phyloP scores from a whole-genome alignment of 2,888 invertebrate genomes.

The Listrodromus nycthemerus region DNA sequence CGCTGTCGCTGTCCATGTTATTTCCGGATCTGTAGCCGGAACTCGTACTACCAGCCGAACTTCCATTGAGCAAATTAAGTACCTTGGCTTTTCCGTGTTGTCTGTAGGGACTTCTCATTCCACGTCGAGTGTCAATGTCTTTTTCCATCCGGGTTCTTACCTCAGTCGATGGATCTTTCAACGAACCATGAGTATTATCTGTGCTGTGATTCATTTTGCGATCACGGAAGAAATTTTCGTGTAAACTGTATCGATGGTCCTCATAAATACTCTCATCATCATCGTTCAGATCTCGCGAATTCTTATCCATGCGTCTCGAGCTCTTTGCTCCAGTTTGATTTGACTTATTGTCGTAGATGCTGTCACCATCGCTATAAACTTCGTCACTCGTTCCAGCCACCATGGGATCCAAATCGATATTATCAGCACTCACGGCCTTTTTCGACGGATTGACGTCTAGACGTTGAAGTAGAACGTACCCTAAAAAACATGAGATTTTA shows the following conservation, averaged over 20 bases:
- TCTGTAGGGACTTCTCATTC: constrained; percentile 31
- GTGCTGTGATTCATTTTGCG: constrained; percentile 24
- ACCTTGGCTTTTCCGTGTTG: constrained; percentile 32
- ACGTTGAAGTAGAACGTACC: constrained; percentile 87
- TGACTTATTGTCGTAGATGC: constrained; percentile 69
- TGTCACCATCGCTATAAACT: constrained; percentile 74
- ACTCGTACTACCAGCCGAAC: constrained; percentile 77
- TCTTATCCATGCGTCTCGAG: constrained; percentile 32
- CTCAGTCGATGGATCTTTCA: constrained; percentile 15
- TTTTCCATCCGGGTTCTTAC: constrained; percentile 21
- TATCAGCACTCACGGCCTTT: constrained; percentile 58
- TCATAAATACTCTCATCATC: constrained; percentile 75
- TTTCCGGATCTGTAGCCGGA: constrained; percentile 87
- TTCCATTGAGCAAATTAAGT: constrained; percentile 55
- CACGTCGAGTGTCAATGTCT: constrained; percentile 35
- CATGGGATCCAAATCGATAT: constrained; percentile 71
- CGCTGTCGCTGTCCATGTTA: constrained; percentile 85
- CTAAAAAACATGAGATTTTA: constrained; percentile 81
- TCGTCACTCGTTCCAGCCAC: constrained; percentile 70
- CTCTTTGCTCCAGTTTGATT: constrained; percentile 35
- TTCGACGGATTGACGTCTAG: constrained; percentile 82
- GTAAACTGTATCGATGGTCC: constrained; percentile 41
- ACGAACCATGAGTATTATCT: constrained; percentile 26
- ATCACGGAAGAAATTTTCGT: constrained; percentile 45
- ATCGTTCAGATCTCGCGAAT: constrained; percentile 77